A percentile compares a stretch with the other conserved stretches of the same genome.
phyloP scores from a whole-genome alignment of 2,113 vertebrate species.

The Mixornis gularis region DNA sequence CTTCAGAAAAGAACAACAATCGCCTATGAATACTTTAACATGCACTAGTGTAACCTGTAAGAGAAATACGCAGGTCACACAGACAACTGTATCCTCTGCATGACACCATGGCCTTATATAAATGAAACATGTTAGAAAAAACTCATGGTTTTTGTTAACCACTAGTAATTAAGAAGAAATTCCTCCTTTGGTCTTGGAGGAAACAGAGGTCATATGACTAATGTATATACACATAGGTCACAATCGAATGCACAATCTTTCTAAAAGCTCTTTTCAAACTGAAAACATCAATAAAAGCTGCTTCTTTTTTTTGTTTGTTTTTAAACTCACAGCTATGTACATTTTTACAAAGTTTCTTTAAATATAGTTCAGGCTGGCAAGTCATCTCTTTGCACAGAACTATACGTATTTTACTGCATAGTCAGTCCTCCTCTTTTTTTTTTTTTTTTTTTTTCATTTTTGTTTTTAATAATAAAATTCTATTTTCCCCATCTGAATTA shows the following conservation, averaged over 20 bases:
- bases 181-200: constrained; percentile 57
- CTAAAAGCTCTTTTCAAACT: constrained; percentile 82
- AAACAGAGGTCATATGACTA: constrained; percentile 71
- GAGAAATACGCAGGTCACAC: constrained; percentile 63
- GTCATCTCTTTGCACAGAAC: constrained; percentile 72
- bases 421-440: constrained; percentile 63
- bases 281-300: constrained; percentile 82
- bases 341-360: constrained; percentile 80
- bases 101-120: constrained; percentile 50
- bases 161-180: constrained; percentile 66
- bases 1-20: constrained; percentile 42
- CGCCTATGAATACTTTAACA: constrained; percentile 69
- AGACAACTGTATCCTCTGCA: constrained; percentile 54
- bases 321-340: constrained; percentile 82
- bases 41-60: constrained; percentile 71
- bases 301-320: constrained; percentile 55
- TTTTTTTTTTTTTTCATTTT: constrained; percentile 49
- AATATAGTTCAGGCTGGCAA: constrained; percentile 91
- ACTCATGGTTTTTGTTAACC: constrained; percentile 47
- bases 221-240: constrained; percentile 85
- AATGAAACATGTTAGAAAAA: constrained; percentile 66
- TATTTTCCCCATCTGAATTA: constrained; percentile 63
- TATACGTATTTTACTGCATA: constrained; percentile 70
- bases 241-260: constrained; percentile 79
- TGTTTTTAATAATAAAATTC: constrained; percentile 69